These are phyloP conservation scores for Microctenopoma lineatum DNA, from an alignment of 2,797 vertebrate genomes.

Conservation along the genomic window DNA sequence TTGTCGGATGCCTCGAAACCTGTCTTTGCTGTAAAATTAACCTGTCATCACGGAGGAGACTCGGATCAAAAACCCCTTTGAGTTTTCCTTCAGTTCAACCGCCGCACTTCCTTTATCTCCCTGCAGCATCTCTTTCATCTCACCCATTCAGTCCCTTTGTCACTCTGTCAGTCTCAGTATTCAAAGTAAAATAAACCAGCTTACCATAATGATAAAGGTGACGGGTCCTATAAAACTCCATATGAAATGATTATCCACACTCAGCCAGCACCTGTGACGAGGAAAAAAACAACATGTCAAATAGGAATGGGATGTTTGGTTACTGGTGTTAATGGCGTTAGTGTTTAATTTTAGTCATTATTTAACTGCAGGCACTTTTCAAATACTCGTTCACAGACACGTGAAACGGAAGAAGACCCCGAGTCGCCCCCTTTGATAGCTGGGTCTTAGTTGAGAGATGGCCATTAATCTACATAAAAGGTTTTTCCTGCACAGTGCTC, in stretches of 20 bases:
- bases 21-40: conserved; percentile 70
- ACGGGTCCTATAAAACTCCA: conserved; percentile 99
- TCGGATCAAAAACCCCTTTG: conserved; percentile 46
- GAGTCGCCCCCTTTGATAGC: conserved; percentile 52
- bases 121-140: conserved; percentile 61
- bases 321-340: conserved; percentile 8
- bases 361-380: conserved; percentile 31
- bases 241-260: conserved; percentile 99
- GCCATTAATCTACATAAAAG: conserved; percentile 85
- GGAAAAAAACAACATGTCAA: conserved; percentile 35
- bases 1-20: conserved; percentile 56
- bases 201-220: conserved; percentile 98
- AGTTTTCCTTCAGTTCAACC: conserved; percentile 48
- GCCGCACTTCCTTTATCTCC: conserved; percentile 48
- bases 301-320: conserved; percentile 20
- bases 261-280: conserved; percentile 94
- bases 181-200: conserved; percentile 71
- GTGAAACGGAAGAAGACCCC: conserved; percentile 58
- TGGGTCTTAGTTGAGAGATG: conserved; percentile 63
- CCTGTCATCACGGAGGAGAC: conserved; percentile 60
- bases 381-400: conserved; percentile 11
- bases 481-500: conserved; percentile 78
- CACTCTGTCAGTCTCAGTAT: conserved; percentile 53
- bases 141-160: conserved; percentile 36
- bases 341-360: conserved; percentile 37